Base-by-base conservation (phyloP, 92 coral and sea anemone genomes). In the Scolanthus callimorphus region DNA sequence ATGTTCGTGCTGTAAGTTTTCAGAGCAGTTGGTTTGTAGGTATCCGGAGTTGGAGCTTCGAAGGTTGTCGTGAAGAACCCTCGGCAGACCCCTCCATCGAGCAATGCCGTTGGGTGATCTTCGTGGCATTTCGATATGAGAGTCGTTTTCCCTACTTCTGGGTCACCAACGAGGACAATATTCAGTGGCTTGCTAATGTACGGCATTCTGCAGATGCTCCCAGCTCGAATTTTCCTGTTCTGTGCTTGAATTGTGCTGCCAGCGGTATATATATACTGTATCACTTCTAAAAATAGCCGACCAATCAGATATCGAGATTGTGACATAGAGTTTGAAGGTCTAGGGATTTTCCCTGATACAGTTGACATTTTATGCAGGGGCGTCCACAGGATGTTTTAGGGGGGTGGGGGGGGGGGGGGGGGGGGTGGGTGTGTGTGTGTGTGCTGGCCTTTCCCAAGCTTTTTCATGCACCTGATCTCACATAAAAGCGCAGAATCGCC, bases 141-240 rank as follows among this genome's bases (percentile, higher is more conserved):
- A 29, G 85, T 75, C 27, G 95, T 59, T 67, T 86, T 86, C 6
- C 95, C 95, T 10, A 86, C 88, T 31, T 34, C 49, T 1, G 80
- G 62, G 41, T 86, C 95, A 17, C 95, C 95, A 9, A 86, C 78
- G 25, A 86, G 67, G 1, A 86, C 95, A 26, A 86, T 51, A 19
- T 85, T 75, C 39, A 83, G 61, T 6, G 83, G 61, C 37, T 37
- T 52, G n/a, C n/a, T n/a, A n/a, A n/a, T n/a, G n/a, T n/a, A n/a
- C n/a, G n/a, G n/a, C n/a, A n/a, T n/a, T n/a, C n/a, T n/a, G n/a
- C n/a, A n/a, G n/a, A n/a, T n/a, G n/a, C n/a, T n/a, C n/a, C 43
- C 43, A 6, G 15, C 43, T 6, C 43, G 43, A 34, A 15, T 34
- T 34, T 34, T 15, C 15, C 43, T 34, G 43, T 15, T 34, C 43